Conservation (phyloP, 2,888 invertebrate species). For the Clepsis dumicolana region DNA sequence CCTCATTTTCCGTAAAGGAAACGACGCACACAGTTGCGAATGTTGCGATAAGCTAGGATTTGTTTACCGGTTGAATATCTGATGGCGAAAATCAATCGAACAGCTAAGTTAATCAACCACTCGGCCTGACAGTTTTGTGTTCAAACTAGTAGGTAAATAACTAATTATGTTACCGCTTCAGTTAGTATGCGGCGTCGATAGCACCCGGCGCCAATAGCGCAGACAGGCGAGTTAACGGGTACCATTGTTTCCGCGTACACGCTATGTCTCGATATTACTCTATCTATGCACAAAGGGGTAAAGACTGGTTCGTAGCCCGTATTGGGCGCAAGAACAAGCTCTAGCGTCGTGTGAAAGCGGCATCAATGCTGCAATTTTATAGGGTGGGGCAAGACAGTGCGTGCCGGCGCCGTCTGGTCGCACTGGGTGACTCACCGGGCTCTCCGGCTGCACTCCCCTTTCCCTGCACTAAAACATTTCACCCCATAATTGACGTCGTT, state of each 20-base stretch:
- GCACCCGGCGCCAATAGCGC: conserved; percentile 25
- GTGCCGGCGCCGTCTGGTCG: conserved; percentile 81
- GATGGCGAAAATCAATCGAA: neutral
- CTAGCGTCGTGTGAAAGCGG: conserved; percentile 17
- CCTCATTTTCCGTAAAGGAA: conserved; percentile 5
- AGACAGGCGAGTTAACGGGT: conserved; percentile 26
- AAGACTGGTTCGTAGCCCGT: conserved; percentile 20
- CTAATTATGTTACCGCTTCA: conserved; percentile 26
- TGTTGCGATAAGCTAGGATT: neutral
- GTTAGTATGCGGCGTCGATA: conserved; percentile 31
- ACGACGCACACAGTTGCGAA: neutral
- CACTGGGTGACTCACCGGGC: conserved; percentile 76
- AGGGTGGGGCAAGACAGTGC: conserved; percentile 69
- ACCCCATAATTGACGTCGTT: conserved; percentile 74
- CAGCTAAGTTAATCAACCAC: neutral
- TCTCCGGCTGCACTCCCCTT: conserved; percentile 73
- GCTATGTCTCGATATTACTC: conserved; percentile 32
- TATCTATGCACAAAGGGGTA: conserved; percentile 29
- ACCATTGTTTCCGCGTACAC: conserved; percentile 31
- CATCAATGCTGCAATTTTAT: conserved; percentile 43
- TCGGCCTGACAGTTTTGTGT: neutral
- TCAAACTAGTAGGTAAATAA: conserved; percentile 29
- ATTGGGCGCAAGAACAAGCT: conserved; percentile 18
- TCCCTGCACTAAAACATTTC: conserved; percentile 62
- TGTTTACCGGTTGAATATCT: neutral